phyloP scores from a whole-genome alignment of 2,888 invertebrate genomes.

The Thereva unica region DNA sequence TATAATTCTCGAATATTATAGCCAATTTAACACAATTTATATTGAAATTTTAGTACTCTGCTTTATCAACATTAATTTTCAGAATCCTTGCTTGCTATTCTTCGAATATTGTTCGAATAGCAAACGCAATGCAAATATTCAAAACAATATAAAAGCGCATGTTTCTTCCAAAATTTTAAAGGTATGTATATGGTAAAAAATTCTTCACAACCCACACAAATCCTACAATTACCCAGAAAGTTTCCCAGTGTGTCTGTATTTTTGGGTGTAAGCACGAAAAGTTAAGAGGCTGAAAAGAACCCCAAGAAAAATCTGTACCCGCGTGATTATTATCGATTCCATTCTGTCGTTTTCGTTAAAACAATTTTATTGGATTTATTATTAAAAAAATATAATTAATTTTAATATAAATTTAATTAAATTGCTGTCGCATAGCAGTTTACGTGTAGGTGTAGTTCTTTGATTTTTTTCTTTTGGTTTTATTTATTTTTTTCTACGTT shows the following conservation, averaged over 20 bases:
- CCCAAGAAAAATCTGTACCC: conserved; percentile 11
- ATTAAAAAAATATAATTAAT: not conserved
- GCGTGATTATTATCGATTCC: not conserved
- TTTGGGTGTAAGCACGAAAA: conserved; percentile 36
- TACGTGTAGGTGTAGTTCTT: conserved; percentile 28
- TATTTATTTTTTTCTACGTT: conserved; percentile 15
- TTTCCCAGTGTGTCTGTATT: conserved; percentile 9
- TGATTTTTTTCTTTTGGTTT: conserved; percentile 8
- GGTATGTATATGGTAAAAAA: conserved; percentile 35
- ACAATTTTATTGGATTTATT: not conserved
- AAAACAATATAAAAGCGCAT: conserved; percentile 40
- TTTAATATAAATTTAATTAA: conserved; percentile 15
- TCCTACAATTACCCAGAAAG: conserved; percentile 8
- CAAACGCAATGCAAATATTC: conserved; percentile 41
- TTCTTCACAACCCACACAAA: conserved; percentile 37
- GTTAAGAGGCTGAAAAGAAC: conserved; percentile 11
- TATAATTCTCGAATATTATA: no score
- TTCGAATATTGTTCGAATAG: conserved; percentile 9
- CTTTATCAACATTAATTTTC: not conserved
- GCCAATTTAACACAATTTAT: not conserved
- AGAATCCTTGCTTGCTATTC: conserved; percentile 8
- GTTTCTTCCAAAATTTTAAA: conserved; percentile 22
- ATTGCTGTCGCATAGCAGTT: conserved; percentile 21
- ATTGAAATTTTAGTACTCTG: not conserved
- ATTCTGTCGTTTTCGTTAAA: conserved; percentile 4